A percentile compares a stretch with the other conserved stretches of the same genome.
Conservation (phyloP, 1,140 invertebrate genomes). For the Megathymus violae region DNA sequence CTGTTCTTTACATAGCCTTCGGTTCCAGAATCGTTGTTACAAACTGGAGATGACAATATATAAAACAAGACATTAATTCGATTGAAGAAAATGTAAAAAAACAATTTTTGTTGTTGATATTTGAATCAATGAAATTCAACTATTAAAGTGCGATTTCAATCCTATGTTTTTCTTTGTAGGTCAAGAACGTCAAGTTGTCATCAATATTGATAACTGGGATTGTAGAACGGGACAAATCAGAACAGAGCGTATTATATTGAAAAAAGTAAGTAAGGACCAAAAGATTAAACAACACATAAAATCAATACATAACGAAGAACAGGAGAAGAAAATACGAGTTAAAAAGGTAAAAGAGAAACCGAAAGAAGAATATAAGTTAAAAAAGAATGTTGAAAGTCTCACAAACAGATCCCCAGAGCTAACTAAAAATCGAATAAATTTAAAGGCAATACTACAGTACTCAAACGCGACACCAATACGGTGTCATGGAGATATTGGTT, state of each 20-base stretch:
- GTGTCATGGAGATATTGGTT: slow-evolving; percentile 32
- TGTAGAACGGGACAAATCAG: slow-evolving; percentile 9
- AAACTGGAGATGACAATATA: too few relatives aligned
- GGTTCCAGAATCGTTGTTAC: too few relatives aligned
- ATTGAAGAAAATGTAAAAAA: too few relatives aligned
- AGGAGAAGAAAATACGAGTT: background rate
- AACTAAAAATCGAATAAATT: slow-evolving; percentile 38
- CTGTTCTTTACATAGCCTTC: too few relatives aligned
- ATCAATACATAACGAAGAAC: background rate
- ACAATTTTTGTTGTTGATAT: background rate
- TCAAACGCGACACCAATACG: slow-evolving; percentile 61
- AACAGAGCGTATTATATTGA: slow-evolving; percentile 14
- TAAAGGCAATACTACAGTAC: slow-evolving; percentile 45
- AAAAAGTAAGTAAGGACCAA: slow-evolving; percentile 16
- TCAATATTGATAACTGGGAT: slow-evolving; percentile 26
- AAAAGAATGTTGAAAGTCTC: slow-evolving; percentile 16
- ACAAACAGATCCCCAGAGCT: slow-evolving; percentile 8
- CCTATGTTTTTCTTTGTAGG: slow-evolving; percentile 36
- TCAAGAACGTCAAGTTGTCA: slow-evolving; percentile 23
- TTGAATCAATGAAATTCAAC: background rate
- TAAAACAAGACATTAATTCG: too few relatives aligned
- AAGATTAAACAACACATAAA: background rate
- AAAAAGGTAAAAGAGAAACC: slow-evolving; percentile 8
- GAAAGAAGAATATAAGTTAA: background rate
- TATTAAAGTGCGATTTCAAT: slow-evolving; percentile 8